Percentiles rank a stretch among this genome's conserved stretches.
These are phyloP conservation scores for Falcaria lacertinaria DNA, from an alignment of 2,888 invertebrate species.

Conservation along the genomic window DNA sequence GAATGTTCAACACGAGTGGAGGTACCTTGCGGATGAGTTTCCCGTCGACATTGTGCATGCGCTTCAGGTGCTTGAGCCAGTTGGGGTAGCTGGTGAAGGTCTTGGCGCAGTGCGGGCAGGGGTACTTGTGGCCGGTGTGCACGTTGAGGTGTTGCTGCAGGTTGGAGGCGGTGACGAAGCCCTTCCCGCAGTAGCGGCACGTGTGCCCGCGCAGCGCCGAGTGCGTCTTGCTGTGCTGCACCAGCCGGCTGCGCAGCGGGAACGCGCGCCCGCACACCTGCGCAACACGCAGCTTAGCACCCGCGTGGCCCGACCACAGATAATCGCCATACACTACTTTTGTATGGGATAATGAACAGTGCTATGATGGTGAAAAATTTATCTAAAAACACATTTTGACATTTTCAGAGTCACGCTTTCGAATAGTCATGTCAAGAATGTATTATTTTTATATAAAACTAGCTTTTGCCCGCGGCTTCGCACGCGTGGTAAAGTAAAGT, in stretches of 20 bases:
- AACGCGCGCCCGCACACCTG: background rate
- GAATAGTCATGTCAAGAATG: too few relatives aligned
- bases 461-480: too few relatives aligned
- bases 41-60: slow-evolving; percentile 47
- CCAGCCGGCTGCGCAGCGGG: slow-evolving; percentile 35
- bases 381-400: too few relatives aligned
- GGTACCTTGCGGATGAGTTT: slow-evolving; percentile 9
- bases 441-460: too few relatives aligned
- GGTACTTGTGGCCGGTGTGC: slow-evolving; percentile 76
- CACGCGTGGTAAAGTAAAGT: too few relatives aligned
- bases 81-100: slow-evolving; percentile 79
- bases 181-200: slow-evolving; percentile 77
- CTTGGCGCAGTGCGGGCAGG: slow-evolving; percentile 76
- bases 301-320: slow-evolving; percentile 12
- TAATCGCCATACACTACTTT: too few relatives aligned
- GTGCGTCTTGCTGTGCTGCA: slow-evolving; percentile 53
- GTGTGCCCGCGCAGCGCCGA: slow-evolving; percentile 62
- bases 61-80: slow-evolving; percentile 76
- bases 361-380: too few relatives aligned
- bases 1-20: too few relatives aligned
- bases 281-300: background rate
- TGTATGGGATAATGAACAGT: too few relatives aligned
- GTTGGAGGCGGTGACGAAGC: slow-evolving; percentile 38
- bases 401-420: too few relatives aligned
- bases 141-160: slow-evolving; percentile 77